These are phyloP conservation scores for Gopherus evgoodei DNA, from an alignment of 2,113 vertebrate species.

Conservation along the genomic window DNA sequence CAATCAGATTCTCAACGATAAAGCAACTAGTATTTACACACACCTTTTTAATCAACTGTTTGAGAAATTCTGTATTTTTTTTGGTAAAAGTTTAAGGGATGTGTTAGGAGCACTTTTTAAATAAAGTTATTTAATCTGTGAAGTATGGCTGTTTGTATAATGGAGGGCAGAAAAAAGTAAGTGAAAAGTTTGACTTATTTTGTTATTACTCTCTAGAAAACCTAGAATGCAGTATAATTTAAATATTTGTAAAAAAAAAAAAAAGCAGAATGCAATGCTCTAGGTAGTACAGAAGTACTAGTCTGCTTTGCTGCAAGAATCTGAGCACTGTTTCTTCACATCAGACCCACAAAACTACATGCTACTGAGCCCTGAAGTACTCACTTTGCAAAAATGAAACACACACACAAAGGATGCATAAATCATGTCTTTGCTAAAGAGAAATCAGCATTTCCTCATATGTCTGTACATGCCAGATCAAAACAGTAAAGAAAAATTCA, in stretches of 20 bases:
- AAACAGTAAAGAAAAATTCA: slow-evolving; percentile 43
- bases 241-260: slow-evolving; percentile 34
- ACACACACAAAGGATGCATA: slow-evolving; percentile 27
- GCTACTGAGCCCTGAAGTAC: slow-evolving; percentile 21
- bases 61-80: background rate
- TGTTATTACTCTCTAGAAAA: slow-evolving; percentile 30
- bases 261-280: slow-evolving; percentile 3
- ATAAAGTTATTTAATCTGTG: slow-evolving; percentile 24
- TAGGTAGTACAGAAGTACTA: slow-evolving; percentile 25
- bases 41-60: background rate
- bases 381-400: background rate
- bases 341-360: slow-evolving; percentile 9
- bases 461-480: background rate
- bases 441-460: background rate
- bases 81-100: background rate
- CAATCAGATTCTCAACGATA: background rate
- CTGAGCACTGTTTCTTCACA: background rate
- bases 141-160: slow-evolving; percentile 64
- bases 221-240: slow-evolving; percentile 36
- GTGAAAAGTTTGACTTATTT: slow-evolving; percentile 61
- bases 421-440: slow-evolving; percentile 20
- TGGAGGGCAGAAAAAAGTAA: slow-evolving; percentile 59
- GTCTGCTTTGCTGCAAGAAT: background rate
- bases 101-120: slow-evolving; percentile 16
- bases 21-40: background rate